Evolutionary conservation across 2,797 vertebrate genomes (phyloP).

Genomic region (Microhierax caerulescens): DNA sequence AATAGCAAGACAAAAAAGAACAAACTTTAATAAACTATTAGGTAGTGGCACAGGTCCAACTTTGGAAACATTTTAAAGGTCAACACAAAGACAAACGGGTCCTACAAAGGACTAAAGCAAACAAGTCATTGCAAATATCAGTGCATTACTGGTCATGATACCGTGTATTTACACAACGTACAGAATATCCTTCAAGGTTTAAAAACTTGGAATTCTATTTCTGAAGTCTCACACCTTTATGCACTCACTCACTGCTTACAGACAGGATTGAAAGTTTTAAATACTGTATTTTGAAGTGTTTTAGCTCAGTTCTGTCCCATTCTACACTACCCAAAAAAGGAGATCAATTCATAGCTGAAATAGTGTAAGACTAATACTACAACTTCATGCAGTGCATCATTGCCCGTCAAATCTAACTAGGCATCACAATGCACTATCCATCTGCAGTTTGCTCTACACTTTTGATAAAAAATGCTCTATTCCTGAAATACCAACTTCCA

Average conservation of each 20-base stretch:
- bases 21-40: not conserved
- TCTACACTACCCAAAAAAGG: not conserved
- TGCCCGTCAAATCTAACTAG: not conserved
- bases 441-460: not conserved
- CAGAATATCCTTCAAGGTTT: not conserved
- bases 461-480: not conserved
- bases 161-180: not conserved
- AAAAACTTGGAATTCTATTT: not conserved
- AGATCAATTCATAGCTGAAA: not conserved
- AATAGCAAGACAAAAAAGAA: not conserved
- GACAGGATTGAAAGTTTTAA: not conserved
- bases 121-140: not conserved
- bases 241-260: not conserved
- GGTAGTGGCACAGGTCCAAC: not conserved
- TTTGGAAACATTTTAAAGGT: not conserved
- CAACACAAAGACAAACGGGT: not conserved
- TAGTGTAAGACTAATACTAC: not conserved
- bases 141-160: not conserved
- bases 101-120: not conserved
- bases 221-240: not conserved
- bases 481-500: not conserved
- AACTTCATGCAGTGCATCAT: not conserved
- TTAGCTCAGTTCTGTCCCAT: not conserved
- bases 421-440: not conserved
- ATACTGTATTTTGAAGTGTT: not conserved